A percentile compares a stretch with the other conserved stretches of the same genome.
phyloP scores from a whole-genome alignment of 2,113 vertebrate genomes.

The Anguilla rostrata region DNA sequence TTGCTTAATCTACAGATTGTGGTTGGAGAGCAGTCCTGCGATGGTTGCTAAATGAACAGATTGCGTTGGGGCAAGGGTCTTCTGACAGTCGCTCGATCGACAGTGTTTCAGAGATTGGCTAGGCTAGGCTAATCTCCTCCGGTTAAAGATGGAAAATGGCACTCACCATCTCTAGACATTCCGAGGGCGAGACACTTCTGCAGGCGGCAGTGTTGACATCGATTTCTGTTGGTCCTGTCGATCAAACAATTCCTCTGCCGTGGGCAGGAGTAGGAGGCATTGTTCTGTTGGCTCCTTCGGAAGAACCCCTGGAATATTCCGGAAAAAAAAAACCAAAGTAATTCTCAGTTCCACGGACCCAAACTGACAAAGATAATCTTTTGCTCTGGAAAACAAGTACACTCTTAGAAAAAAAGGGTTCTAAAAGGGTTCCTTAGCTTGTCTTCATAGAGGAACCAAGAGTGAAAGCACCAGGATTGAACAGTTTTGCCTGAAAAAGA shows the following conservation, averaged over 20 bases:
- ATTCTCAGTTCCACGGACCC: neutral
- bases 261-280: constrained; percentile 96
- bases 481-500: too few species aligned
- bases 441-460: too few species aligned
- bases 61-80: neutral
- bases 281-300: constrained; percentile 98
- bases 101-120: neutral
- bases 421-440: too few species aligned
- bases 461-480: too few species aligned
- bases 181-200: constrained; percentile 99
- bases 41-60: neutral
- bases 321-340: neutral
- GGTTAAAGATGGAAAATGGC: neutral
- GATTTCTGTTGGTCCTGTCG: constrained; percentile 98
- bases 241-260: constrained; percentile 99
- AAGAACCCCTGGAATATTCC: constrained; percentile 86
- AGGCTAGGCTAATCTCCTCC: neutral
- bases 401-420: too few species aligned
- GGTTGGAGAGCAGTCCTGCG: neutral
- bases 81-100: too few species aligned
- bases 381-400: too few species aligned
- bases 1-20: neutral
- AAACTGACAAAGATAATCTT: neutral
- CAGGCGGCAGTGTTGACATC: constrained; percentile 98
- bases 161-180: constrained; percentile 98